These are phyloP conservation scores for Hymenochirus boettgeri DNA, from an alignment of 2,113 vertebrate species.

Conservation along the genomic window DNA sequence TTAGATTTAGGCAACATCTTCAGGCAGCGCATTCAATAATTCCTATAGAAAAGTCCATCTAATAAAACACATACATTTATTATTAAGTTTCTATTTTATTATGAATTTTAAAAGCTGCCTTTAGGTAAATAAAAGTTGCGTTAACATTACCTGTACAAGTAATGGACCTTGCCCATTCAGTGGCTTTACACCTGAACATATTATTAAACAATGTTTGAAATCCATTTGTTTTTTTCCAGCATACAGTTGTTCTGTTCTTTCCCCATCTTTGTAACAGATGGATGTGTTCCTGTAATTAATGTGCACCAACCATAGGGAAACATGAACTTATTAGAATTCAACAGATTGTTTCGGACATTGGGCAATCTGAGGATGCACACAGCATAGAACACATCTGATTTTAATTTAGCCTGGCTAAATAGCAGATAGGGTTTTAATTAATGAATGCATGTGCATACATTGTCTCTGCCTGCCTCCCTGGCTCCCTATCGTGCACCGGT, in stretches of 20 bases:
- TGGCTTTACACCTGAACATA: too few species aligned
- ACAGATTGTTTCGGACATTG: constrained; percentile 42
- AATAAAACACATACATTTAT: too few species aligned
- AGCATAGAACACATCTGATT: constrained; percentile 36
- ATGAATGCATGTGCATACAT: constrained; percentile 30
- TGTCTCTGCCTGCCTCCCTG: constrained; percentile 22
- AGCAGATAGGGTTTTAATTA: constrained; percentile 37
- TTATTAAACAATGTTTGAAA: constrained; percentile 11
- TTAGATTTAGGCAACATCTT: too few species aligned
- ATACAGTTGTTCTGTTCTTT: constrained; percentile 13
- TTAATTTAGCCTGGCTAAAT: constrained; percentile 35
- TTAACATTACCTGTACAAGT: too few species aligned
- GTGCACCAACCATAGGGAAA: constrained; percentile 38
- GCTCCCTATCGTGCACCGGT: constrained; percentile 7
- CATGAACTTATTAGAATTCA: constrained; percentile 42
- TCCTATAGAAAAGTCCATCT: too few species aligned
- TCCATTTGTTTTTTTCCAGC: constrained; percentile 14
- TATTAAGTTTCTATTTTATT: too few species aligned
- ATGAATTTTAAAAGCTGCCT: too few species aligned
- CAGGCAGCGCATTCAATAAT: too few species aligned
- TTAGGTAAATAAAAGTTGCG: too few species aligned
- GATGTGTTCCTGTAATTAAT: constrained; percentile 41
- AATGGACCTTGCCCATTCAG: too few species aligned
- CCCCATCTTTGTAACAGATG: constrained; percentile 31
- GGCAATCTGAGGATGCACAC: constrained; percentile 37